Percentiles rank a stretch among this genome's conserved stretches.
Conservation (phyloP, 2,888 invertebrate species). For the Cinara cedri region DNA sequence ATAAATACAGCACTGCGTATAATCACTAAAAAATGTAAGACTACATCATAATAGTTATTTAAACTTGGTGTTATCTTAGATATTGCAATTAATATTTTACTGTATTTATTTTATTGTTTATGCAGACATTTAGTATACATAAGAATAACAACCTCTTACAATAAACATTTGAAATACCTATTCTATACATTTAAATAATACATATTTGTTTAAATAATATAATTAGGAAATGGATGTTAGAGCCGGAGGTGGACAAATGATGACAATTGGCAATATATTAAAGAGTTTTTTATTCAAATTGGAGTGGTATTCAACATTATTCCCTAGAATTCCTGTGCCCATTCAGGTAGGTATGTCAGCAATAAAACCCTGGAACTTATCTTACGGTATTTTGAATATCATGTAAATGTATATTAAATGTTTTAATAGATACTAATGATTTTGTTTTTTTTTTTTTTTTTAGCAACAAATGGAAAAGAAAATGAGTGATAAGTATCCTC, state of each 20-base stretch:
- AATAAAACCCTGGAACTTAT: background rate
- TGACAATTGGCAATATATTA: slow-evolving; percentile 91
- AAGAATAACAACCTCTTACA: too few species aligned
- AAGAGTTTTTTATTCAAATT: slow-evolving; percentile 92
- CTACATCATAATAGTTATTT: too few species aligned
- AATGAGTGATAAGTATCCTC: slow-evolving; percentile 69
- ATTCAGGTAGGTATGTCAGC: slow-evolving; percentile 68
- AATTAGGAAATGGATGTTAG: slow-evolving; percentile 89
- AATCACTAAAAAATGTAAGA: too few species aligned
- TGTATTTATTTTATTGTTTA: too few species aligned
- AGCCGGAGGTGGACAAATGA: slow-evolving; percentile 93
- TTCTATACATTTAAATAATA: background rate
- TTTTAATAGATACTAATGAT: background rate
- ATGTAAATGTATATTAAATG: background rate
- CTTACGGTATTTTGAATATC: background rate
- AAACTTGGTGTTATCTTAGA: too few species aligned
- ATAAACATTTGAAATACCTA: too few species aligned
- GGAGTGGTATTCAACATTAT: slow-evolving; percentile 98
- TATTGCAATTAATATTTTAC: too few species aligned
- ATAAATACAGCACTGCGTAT: too few species aligned
- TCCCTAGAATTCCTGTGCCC: slow-evolving; percentile 98
- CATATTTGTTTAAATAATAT: slow-evolving; percentile 27
- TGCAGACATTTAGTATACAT: too few species aligned
- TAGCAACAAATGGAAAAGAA: slow-evolving; percentile 88
- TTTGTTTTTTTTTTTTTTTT: slow-evolving; percentile 57